These are phyloP conservation scores for Anaspis maculata DNA, from an alignment of 2,888 invertebrate genomes.

Conservation along the genomic window DNA sequence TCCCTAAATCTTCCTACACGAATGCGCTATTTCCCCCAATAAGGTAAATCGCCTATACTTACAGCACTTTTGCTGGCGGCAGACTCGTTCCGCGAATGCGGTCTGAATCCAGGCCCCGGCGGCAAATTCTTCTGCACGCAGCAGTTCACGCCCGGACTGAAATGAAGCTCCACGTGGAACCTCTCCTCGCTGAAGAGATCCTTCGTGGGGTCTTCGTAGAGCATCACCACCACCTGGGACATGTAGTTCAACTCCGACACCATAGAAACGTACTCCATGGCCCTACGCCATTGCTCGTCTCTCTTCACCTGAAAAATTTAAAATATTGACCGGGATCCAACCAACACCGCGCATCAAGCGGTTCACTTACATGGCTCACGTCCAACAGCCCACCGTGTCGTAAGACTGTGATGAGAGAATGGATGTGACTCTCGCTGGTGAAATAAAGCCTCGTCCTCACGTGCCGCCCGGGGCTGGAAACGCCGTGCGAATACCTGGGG, in stretches of 20 bases:
- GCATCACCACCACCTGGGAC: constrained; percentile 98
- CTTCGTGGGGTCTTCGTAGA: constrained; percentile 97
- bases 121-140: constrained; percentile 91
- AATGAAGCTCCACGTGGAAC: constrained; percentile 97
- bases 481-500: constrained; percentile 96
- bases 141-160: constrained; percentile 96
- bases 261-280: constrained; percentile 97
- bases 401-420: constrained; percentile 91
- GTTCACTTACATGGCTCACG: constrained; percentile 45
- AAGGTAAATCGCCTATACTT: constrained; percentile 24
- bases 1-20: no score
- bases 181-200: constrained; percentile 85
- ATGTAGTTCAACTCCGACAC: constrained; percentile 98
- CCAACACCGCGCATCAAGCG: background rate
- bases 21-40: no score
- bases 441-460: constrained; percentile 98
- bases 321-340: no score
- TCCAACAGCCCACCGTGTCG: constrained; percentile 86
- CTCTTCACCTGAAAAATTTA: constrained; percentile 57
- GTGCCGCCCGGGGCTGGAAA: constrained; percentile 95
- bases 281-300: constrained; percentile 97
- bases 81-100: constrained; percentile 82
- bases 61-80: constrained; percentile 52
- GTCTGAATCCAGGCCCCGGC: constrained; percentile 87
- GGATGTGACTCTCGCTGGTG: constrained; percentile 98